Base-by-base conservation (phyloP, 2,113 vertebrate species). In the Stictonetta naevosa region DNA sequence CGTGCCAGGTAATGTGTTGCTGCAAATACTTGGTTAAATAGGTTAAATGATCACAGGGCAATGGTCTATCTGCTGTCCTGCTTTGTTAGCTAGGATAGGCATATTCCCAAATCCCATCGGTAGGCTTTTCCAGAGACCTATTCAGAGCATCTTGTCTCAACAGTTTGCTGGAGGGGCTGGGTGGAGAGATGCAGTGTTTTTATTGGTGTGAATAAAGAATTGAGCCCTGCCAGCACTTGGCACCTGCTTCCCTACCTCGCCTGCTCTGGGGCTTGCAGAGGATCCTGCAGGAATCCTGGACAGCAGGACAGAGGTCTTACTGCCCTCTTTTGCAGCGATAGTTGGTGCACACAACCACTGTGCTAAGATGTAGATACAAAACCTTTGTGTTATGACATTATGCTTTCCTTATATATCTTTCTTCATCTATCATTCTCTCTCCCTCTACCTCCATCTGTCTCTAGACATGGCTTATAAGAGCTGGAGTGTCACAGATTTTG, bases 111-210 rank as follows among this genome's bases (percentile, higher is more conserved):
- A 75, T 81, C 80, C 80, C 53, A 44, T 78, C 48, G 78, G 64
- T 3, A 83, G 38, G 36, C 89, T 72, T 86, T 90, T 93, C 83
- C 60, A 86, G 48, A 60, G 78, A 75, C 42, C 34, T 91, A 26
- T 85, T 85, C 20, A 38, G 78, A 90, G 83, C 83, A 82, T 92
- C 83, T 92, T 82, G 52, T 78, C 91, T 91, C 86, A 86, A 86
- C 92, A 96, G 80, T 77, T 93, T 93, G 77, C 69, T 82, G 69
- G 64, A 95, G 42, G 44, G 90, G 26, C 79, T 73, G 59, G 20
- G 42, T 79, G 52, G 84, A 80, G 72, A 71, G 21, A 88, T 13
- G n/a, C 6, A 25, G 28, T 69, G 23, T 58, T 55, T 88, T 88
- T 83, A 29, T 5, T 6, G 74, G 8, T 17, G 34, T 26, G 52